A percentile compares a stretch with the other conserved stretches of the same genome.
Evolutionary conservation across 2,888 invertebrate species (phyloP).

Genomic region (Graphium colonna): DNA sequence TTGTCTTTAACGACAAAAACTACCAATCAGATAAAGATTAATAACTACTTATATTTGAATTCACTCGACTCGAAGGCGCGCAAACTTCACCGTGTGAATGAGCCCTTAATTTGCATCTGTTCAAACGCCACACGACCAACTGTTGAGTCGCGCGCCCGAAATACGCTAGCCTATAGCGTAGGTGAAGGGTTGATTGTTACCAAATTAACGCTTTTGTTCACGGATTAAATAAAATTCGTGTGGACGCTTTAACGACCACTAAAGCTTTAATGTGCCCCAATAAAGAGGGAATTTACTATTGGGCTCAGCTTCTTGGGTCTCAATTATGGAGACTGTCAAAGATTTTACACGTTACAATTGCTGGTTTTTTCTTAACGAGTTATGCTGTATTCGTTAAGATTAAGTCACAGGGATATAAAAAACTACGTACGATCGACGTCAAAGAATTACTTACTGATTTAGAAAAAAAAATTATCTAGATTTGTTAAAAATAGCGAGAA

Average conservation of each 20-base stretch:
- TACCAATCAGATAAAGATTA: too few species aligned
- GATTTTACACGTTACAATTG: neutral
- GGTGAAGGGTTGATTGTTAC: constrained; percentile 24
- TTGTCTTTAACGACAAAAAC: too few species aligned
- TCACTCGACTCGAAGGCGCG: too few species aligned
- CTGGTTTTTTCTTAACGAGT: neutral
- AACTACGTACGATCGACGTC: too few species aligned
- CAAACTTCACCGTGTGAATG: constrained; percentile 8
- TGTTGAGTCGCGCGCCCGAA: constrained; percentile 28
- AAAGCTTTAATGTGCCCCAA: neutral
- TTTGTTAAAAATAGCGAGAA: too few species aligned
- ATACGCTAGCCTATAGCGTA: constrained; percentile 24
- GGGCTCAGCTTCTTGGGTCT: constrained; percentile 1
- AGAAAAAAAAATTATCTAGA: too few species aligned
- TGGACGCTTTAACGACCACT: constrained; percentile 17
- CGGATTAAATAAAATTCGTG: constrained; percentile 17
- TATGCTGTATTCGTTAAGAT: too few species aligned
- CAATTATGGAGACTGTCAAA: constrained; percentile 3
- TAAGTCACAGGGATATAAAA: too few species aligned
- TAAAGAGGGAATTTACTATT: constrained; percentile 8
- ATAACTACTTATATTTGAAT: too few species aligned
- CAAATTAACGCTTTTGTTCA: constrained; percentile 22
- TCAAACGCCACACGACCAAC: constrained; percentile 25
- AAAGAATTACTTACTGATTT: too few species aligned
- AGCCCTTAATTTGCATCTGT: constrained; percentile 24